Percentiles rank a stretch among this genome's conserved stretches.
These are phyloP conservation scores for Apantesis nais DNA, from an alignment of 2,888 invertebrate genomes.

Conservation along the genomic window DNA sequence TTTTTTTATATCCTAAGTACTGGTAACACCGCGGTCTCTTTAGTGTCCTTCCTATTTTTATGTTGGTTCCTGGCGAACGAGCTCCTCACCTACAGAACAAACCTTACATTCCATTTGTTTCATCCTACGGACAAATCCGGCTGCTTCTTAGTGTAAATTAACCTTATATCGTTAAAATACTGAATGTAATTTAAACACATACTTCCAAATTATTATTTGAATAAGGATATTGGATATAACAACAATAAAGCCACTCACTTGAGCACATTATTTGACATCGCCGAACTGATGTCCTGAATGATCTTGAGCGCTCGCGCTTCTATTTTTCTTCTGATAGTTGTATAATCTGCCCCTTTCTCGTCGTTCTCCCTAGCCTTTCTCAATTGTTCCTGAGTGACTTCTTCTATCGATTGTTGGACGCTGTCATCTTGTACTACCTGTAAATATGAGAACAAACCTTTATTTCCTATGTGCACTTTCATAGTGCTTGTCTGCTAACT, in stretches of 20 bases:
- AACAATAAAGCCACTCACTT: slow-evolving; percentile 58
- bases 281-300: slow-evolving; percentile 92
- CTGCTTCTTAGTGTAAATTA: background rate
- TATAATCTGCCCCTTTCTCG: slow-evolving; percentile 79
- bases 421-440: slow-evolving; percentile 90
- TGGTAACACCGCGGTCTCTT: no score
- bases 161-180: background rate
- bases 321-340: slow-evolving; percentile 84
- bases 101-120: no score
- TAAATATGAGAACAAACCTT: background rate
- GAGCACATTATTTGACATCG: slow-evolving; percentile 89
- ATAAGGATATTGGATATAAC: background rate
- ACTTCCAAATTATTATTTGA: background rate
- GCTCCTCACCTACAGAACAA: no score
- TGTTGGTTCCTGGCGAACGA: no score
- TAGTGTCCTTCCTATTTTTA: no score
- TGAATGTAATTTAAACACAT: no score
- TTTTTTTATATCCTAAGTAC: no score
- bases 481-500: background rate
- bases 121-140: background rate
- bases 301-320: slow-evolving; percentile 89
- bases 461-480: background rate
- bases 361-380: slow-evolving; percentile 66
- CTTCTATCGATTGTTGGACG: slow-evolving; percentile 89
- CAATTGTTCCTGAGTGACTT: slow-evolving; percentile 87